Conservation (phyloP, 2,113 vertebrate species). For the Petroica traversi region DNA sequence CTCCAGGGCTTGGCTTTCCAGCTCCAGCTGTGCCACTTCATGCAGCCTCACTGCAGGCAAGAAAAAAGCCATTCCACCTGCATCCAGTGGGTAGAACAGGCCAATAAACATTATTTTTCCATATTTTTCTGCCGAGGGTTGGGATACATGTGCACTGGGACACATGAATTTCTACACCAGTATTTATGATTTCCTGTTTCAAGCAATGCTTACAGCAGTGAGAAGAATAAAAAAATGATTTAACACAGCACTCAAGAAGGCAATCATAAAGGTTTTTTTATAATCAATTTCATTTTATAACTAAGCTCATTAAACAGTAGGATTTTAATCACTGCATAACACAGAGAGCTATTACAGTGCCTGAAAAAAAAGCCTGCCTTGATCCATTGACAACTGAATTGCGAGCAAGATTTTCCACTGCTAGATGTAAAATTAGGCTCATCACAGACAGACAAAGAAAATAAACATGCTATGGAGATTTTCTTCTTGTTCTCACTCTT, state of each 20-base stretch:
- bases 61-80: not conserved
- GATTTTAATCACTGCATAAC: constrained; percentile 53
- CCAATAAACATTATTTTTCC: not conserved
- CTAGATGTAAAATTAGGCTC: not conserved
- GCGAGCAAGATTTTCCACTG: not conserved
- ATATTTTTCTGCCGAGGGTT: not conserved
- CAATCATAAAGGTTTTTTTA: not conserved
- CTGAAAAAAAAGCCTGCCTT: not conserved
- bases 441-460: not conserved
- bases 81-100: not conserved
- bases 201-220: constrained; percentile 34
- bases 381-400: not conserved
- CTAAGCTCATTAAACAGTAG: constrained; percentile 52
- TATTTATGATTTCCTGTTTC: constrained; percentile 56
- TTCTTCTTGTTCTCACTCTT: not conserved
- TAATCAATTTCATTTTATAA: constrained; percentile 58
- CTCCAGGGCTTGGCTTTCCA: not conserved
- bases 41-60: not conserved
- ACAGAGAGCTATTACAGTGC: not conserved
- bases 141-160: constrained; percentile 1
- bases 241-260: constrained; percentile 7
- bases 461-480: not conserved
- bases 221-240: constrained; percentile 52
- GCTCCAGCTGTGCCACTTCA: not conserved
- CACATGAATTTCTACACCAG: not conserved